These are phyloP conservation scores for Phoenoteleia sp. DNA, from an alignment of 2,888 invertebrate species.

Conservation along the genomic window DNA sequence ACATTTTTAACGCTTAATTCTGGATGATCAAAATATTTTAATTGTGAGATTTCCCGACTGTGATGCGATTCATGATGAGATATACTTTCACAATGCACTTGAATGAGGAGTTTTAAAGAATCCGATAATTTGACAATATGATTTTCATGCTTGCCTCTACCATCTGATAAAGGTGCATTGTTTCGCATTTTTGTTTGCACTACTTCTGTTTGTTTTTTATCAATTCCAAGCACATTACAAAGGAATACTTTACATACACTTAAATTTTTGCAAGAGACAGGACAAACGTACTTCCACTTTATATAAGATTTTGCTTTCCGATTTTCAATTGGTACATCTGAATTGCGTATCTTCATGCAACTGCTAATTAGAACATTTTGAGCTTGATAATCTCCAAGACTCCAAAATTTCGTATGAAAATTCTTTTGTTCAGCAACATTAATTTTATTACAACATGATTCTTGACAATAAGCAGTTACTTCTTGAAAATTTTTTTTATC, in stretches of 20 bases:
- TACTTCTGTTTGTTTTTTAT: neutral
- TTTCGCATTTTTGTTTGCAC: neutral
- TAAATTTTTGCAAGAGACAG: neutral
- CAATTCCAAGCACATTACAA: neutral
- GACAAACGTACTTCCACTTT: neutral
- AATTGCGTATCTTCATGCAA: neutral
- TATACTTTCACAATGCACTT: neutral
- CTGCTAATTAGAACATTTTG: neutral
- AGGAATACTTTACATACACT: neutral
- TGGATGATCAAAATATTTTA: conserved; percentile 46
- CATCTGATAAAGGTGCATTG: neutral
- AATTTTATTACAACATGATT: neutral
- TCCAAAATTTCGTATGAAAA: neutral
- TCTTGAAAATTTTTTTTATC: neutral
- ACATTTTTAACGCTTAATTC: neutral
- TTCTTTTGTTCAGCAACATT: neutral
- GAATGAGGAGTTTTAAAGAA: neutral
- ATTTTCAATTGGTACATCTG: neutral
- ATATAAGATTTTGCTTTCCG: neutral
- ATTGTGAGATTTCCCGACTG: neutral
- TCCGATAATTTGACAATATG: neutral
- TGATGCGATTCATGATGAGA: neutral
- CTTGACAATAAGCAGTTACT: neutral
- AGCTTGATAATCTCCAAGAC: neutral
- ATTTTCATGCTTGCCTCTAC: neutral